These are phyloP conservation scores for Papilio elwesi DNA, from an alignment of 2,888 invertebrate species.

Conservation along the genomic window DNA sequence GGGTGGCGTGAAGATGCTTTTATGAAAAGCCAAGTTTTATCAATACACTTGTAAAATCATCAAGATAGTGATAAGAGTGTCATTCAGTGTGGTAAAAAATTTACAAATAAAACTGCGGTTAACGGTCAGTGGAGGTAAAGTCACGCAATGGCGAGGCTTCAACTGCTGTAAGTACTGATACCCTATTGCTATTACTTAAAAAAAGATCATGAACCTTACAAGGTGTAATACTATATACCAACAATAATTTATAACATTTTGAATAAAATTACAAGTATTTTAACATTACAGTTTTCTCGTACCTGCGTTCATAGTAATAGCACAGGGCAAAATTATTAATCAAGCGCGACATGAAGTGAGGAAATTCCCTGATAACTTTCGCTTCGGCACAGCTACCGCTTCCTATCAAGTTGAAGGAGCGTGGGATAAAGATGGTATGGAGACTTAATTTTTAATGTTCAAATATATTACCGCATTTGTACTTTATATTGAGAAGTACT, in stretches of 20 bases:
- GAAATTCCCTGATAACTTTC: conserved; percentile 56
- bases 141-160: conserved; percentile 1
- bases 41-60: neutral
- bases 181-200: neutral
- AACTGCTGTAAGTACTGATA: conserved; percentile 15
- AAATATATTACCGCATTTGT: no score
- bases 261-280: neutral
- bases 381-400: conserved; percentile 55
- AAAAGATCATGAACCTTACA: neutral
- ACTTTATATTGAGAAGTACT: no score
- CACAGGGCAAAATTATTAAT: conserved; percentile 7
- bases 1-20: no score
- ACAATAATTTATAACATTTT: no score
- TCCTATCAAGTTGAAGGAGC: conserved; percentile 81
- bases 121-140: neutral
- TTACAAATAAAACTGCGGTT: conserved; percentile 15
- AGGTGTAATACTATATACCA: no score
- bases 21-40: no score
- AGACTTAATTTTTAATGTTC: neutral
- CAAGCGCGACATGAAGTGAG: conserved; percentile 47
- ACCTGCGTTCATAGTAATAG: neutral
- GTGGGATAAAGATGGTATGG: conserved; percentile 76
- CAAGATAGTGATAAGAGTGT: conserved; percentile 53
- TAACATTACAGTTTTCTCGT: conserved; percentile 4
- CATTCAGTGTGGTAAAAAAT: conserved; percentile 48